These are phyloP conservation scores for Porites lutea DNA, from an alignment of 64 coral and sea anemone genomes.

Conservation along the genomic window DNA sequence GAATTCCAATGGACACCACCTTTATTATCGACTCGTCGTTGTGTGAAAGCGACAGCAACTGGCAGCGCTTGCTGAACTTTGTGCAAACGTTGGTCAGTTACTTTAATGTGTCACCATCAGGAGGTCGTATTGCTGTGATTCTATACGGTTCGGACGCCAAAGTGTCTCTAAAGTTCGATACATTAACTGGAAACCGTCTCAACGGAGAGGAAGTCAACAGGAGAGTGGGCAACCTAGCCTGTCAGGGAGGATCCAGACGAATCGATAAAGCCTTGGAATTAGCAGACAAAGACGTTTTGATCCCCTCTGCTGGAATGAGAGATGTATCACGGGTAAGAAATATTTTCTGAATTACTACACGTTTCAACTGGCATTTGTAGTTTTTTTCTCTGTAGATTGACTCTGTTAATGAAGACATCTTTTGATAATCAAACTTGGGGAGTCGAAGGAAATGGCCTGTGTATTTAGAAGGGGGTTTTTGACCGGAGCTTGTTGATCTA, in stretches of 20 bases:
- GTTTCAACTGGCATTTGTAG: too few species aligned
- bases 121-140: constrained; percentile 42
- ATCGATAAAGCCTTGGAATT: constrained; percentile 72
- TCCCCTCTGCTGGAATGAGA: constrained; percentile 34
- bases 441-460: too few species aligned
- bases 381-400: too few species aligned
- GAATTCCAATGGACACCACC: constrained; percentile 13
- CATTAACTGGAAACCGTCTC: constrained; percentile 25
- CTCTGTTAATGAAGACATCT: too few species aligned
- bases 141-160: constrained; percentile 21
- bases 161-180: constrained; percentile 57
- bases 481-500: too few species aligned
- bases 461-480: too few species aligned
- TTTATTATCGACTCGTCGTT: not conserved
- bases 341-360: too few species aligned
- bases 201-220: constrained; percentile 27
- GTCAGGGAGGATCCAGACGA: constrained; percentile 50
- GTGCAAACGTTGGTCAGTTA: not conserved
- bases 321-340: constrained; percentile 40
- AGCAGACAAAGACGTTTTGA: constrained; percentile 53
- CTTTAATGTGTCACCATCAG: constrained; percentile 11
- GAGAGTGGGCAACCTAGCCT: constrained; percentile 19
- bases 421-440: too few species aligned
- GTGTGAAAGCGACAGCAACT: not conserved
- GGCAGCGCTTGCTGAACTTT: not conserved